Evolutionary conservation across 2,888 invertebrate species (phyloP).

Genomic region (Hoplodrina blanda): DNA sequence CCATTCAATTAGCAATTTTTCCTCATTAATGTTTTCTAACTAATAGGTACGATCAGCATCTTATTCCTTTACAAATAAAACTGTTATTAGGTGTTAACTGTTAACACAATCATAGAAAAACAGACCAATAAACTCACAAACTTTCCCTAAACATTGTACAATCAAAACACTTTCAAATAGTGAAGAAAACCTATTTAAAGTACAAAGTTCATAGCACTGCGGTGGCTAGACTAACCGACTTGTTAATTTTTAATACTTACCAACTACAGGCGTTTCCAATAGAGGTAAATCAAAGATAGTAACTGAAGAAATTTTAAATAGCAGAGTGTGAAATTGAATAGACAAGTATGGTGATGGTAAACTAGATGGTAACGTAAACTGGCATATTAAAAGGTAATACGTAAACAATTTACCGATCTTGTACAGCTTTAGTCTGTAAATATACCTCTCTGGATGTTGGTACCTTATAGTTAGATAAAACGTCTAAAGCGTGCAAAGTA

Average conservation of each 20-base stretch:
- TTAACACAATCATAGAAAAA: conserved; percentile 14
- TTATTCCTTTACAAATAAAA: conserved; percentile 7
- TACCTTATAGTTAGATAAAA: conserved; percentile 31
- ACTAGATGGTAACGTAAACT: conserved; percentile 1
- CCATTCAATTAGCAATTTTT: conserved; percentile 22
- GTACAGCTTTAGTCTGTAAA: conserved; percentile 26
- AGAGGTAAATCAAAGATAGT: not conserved
- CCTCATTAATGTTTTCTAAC: conserved; percentile 38
- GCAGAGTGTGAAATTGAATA: not conserved
- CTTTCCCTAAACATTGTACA: not conserved
- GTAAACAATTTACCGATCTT: conserved; percentile 35
- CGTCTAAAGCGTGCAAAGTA: conserved; percentile 40
- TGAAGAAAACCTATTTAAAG: conserved; percentile 34
- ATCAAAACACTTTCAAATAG: conserved; percentile 12
- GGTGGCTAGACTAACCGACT: conserved; percentile 69
- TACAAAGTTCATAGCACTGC: conserved; percentile 64
- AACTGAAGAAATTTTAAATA: not conserved
- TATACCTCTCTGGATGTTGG: conserved; percentile 19
- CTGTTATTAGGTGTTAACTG: not conserved
- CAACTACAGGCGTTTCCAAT: conserved; percentile 12
- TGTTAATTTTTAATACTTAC: conserved; percentile 70
- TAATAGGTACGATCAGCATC: conserved; percentile 27
- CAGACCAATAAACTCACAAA: conserved; percentile 5
- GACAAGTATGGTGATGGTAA: not conserved
- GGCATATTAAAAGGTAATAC: conserved; percentile 32